Base-by-base conservation (phyloP, 2,113 vertebrate species). In the Aspiorhynchus laticeps region DNA sequence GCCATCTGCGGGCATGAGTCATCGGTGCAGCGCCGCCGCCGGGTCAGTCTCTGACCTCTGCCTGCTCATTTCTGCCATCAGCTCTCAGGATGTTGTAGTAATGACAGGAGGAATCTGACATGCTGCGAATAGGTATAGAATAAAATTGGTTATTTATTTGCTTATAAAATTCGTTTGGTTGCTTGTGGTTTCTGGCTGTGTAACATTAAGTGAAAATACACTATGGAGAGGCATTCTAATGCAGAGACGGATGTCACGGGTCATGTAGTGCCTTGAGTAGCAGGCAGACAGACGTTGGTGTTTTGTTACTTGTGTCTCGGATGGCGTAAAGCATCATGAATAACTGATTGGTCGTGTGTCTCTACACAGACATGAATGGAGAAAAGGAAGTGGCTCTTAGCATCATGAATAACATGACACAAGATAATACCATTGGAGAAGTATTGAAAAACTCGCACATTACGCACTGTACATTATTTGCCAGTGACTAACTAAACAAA, bases 301-400 rank as follows among this genome's bases (percentile, higher is more conserved):
- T 88, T 90, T 48, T 82, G 67, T 38, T 89, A 85, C 63, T 63
- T 80, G 61, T 38, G 51, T 88, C 86, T 91, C 87, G 81, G 81
- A 77, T 91, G 86, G 82, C 46, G 31, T 65, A 86, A 10, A 24
- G n/a, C 81, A 80, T 88, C 84, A 86, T 71, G 12, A 80, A 91
- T 92, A 91, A 91, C 91, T 92, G 59, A 91, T 92, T 90, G 77
- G 88, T 91, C 41, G 38, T 80, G 48, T 80, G 65, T 65, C 56
- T 86, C 87, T 89, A 83, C 86, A 76, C 89, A 83, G 83, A 1
- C 80, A n/a, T 36, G 67, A n/a, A 80, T 12, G 9, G 31, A 75
- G 38, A 65, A 65, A 31, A 65, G 8, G 36, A 65, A 81, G 38
- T 31, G 59, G 26, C 14, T 43, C n/a, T 19, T 12, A 3, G 36